Evolutionary conservation across 2,888 invertebrate species (phyloP).

Genomic region (Byasa hedistus): DNA sequence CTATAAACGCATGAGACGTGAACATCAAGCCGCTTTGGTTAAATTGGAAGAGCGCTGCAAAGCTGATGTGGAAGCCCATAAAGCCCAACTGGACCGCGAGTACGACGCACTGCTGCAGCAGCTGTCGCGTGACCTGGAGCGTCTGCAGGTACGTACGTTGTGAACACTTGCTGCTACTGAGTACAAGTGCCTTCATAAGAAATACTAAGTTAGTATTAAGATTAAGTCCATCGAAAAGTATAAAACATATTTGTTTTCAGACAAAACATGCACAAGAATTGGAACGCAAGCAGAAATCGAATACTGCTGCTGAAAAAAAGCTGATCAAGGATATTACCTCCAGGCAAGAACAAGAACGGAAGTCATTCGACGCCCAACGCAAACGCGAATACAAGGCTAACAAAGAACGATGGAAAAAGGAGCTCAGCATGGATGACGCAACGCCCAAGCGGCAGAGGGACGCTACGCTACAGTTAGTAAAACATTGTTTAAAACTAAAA

Average conservation of each 20-base stretch:
- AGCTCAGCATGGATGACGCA: slow-evolving; percentile 93
- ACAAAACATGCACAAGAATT: slow-evolving; percentile 88
- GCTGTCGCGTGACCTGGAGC: slow-evolving; percentile 94
- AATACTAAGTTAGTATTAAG: too few relatives aligned
- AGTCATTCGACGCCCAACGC: slow-evolving; percentile 93
- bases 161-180: neutral
- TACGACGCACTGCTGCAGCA: slow-evolving; percentile 95
- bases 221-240: too few relatives aligned
- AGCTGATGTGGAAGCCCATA: slow-evolving; percentile 98
- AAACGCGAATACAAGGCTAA: slow-evolving; percentile 98
- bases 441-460: slow-evolving; percentile 95
- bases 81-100: slow-evolving; percentile 96
- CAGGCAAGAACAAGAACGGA: slow-evolving; percentile 94
- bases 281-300: slow-evolving; percentile 91
- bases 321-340: slow-evolving; percentile 93
- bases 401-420: slow-evolving; percentile 97
- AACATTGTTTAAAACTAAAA: neutral
- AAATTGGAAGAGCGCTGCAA: slow-evolving; percentile 97
- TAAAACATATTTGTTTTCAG: slow-evolving; percentile 46
- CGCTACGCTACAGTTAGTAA: slow-evolving; percentile 88
- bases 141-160: slow-evolving; percentile 82
- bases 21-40: slow-evolving; percentile 96
- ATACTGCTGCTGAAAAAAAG: slow-evolving; percentile 94
- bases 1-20: slow-evolving; percentile 97
- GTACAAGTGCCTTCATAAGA: neutral